Evolutionary conservation across 2,113 vertebrate species (phyloP).

Genomic region (Telmatochromis sp.): DNA sequence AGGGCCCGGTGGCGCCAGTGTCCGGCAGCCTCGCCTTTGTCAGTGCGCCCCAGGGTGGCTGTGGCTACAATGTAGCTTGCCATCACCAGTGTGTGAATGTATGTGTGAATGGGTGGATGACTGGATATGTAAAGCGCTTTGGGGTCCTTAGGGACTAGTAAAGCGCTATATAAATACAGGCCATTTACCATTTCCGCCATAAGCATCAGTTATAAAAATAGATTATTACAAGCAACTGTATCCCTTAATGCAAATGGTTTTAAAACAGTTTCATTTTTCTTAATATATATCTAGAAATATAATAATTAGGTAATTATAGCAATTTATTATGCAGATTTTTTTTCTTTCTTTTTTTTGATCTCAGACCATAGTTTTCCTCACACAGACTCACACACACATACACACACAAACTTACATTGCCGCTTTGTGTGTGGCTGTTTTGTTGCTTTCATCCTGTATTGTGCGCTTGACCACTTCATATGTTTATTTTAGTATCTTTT

Average conservation of each 20-base stretch:
- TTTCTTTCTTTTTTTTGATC: neutral
- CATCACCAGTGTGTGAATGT: no score
- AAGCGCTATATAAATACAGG: no score
- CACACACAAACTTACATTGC: neutral
- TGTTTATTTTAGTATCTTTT: neutral
- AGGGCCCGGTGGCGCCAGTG: no score
- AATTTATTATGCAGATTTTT: neutral
- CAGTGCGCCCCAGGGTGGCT: no score
- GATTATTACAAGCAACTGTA: neutral
- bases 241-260: neutral
- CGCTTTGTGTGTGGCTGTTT: neutral
- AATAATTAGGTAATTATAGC: neutral
- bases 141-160: no score
- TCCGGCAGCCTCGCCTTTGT: no score
- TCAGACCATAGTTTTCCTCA: neutral
- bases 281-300: neutral
- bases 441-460: neutral
- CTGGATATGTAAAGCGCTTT: no score
- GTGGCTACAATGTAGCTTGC: no score
- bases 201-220: neutral
- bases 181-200: no score
- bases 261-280: neutral
- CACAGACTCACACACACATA: neutral
- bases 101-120: no score
- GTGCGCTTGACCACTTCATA: neutral